These are phyloP conservation scores for Podilymbus podiceps DNA, from an alignment of 2,113 vertebrate species.

Conservation along the genomic window DNA sequence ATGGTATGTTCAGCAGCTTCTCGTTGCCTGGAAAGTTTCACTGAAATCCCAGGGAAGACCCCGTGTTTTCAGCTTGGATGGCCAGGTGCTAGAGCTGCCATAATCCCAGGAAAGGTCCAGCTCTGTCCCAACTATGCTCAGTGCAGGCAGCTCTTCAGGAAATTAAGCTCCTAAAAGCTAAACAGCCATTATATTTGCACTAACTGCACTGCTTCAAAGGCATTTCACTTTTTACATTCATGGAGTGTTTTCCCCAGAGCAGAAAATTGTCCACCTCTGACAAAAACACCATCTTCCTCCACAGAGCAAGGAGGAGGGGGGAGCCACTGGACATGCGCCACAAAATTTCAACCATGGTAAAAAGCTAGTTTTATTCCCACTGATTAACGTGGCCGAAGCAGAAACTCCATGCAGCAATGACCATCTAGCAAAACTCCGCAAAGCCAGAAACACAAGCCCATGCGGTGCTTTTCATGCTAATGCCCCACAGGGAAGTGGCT, in stretches of 20 bases:
- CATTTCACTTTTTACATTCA: neutral
- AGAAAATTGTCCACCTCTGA: neutral
- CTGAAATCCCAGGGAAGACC: neutral
- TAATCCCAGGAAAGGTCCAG: neutral
- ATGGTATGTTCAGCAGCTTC: neutral
- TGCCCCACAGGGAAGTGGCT: neutral
- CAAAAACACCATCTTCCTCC: neutral
- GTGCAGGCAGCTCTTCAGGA: neutral
- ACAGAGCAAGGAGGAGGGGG: neutral
- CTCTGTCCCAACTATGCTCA: neutral
- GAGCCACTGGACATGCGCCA: neutral
- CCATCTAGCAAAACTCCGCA: neutral
- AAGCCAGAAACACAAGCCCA: neutral
- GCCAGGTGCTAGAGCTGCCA: neutral
- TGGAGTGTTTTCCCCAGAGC: neutral
- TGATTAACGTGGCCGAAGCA: neutral
- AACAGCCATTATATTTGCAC: neutral
- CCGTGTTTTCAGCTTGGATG: neutral
- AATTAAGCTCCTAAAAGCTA: neutral
- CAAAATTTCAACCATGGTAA: neutral
- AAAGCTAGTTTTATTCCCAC: neutral
- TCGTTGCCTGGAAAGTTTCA: neutral
- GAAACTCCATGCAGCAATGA: neutral
- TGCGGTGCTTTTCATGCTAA: neutral
- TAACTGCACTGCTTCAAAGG: neutral